Percentiles rank a stretch among this genome's conserved stretches.
Evolutionary conservation across 1,140 invertebrate species (phyloP).

Genomic region (Brachionus asplanchnoidis): DNA sequence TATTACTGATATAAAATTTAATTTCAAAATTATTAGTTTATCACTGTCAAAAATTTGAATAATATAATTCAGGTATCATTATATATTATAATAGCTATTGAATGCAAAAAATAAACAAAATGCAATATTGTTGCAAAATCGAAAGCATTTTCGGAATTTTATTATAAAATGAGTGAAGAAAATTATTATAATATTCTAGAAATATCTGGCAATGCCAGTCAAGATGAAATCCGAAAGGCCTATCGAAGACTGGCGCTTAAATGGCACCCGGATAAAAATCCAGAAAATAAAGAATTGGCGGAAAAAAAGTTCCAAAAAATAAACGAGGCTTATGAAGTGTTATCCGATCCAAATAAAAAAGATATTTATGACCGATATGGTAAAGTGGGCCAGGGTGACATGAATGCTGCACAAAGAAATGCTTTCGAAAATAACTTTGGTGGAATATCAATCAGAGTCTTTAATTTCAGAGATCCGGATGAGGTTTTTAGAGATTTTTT

Average conservation of each 20-base stretch:
- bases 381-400: conserved; percentile 42
- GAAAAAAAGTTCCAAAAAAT: conserved; percentile 57
- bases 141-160: background rate
- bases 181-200: conserved; percentile 19
- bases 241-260: conserved; percentile 80
- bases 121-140: background rate
- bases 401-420: background rate
- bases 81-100: background rate
- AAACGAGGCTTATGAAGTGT: conserved; percentile 8
- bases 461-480: background rate
- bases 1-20: background rate
- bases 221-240: conserved; percentile 48
- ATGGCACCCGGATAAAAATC: conserved; percentile 24
- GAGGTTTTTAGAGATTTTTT: conserved; percentile 16
- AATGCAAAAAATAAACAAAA: background rate
- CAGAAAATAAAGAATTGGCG: conserved; percentile 69
- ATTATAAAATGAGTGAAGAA: background rate
- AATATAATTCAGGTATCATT: background rate
- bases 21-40: background rate
- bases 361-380: conserved; percentile 28
- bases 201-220: background rate
- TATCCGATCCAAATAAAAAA: background rate
- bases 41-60: background rate
- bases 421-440: background rate
- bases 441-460: background rate